A percentile compares a stretch with the other conserved stretches of the same genome.
Conservation (phyloP, 2,113 vertebrate genomes). For the Misgurnus mizolepis region DNA sequence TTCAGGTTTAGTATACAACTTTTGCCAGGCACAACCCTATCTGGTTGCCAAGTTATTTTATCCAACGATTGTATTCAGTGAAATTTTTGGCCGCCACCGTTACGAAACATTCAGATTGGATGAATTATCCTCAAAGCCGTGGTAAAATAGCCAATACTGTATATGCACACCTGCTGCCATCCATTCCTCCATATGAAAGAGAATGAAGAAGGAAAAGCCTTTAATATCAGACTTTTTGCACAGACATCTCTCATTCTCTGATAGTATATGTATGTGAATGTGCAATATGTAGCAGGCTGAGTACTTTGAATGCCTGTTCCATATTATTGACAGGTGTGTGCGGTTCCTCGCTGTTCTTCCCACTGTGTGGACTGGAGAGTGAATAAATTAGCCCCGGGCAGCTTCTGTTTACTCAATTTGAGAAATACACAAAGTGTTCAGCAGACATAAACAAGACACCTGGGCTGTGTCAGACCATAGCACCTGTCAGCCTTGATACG, state of each 20-base stretch:
- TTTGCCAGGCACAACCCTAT: too few relatives aligned
- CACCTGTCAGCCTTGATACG: constrained; percentile 69
- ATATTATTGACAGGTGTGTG: constrained; percentile 69
- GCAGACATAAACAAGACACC: constrained; percentile 68
- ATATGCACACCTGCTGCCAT: neutral
- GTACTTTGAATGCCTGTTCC: constrained; percentile 50
- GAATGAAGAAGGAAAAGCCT: neutral
- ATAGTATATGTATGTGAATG: constrained; percentile 30
- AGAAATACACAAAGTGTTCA: constrained; percentile 70
- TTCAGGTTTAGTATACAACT: too few relatives aligned
- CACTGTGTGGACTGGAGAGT: constrained; percentile 66
- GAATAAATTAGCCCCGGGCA: constrained; percentile 76
- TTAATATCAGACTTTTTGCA: too few relatives aligned
- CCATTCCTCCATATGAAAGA: neutral
- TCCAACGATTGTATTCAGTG: too few relatives aligned
- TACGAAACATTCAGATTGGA: too few relatives aligned
- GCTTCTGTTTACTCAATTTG: constrained; percentile 72
- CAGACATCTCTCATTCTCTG: neutral
- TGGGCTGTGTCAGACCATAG: constrained; percentile 72
- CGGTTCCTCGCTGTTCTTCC: constrained; percentile 63
- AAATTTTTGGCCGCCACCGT: too few relatives aligned
- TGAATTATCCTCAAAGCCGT: too few relatives aligned
- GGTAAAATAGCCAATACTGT: too few relatives aligned
- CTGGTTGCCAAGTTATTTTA: too few relatives aligned
- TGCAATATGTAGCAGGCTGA: constrained; percentile 7